Percentiles rank a stretch among this genome's conserved stretches.
These are phyloP conservation scores for Simalia tracyae DNA, from an alignment of 2,797 vertebrate species.

Conservation along the genomic window DNA sequence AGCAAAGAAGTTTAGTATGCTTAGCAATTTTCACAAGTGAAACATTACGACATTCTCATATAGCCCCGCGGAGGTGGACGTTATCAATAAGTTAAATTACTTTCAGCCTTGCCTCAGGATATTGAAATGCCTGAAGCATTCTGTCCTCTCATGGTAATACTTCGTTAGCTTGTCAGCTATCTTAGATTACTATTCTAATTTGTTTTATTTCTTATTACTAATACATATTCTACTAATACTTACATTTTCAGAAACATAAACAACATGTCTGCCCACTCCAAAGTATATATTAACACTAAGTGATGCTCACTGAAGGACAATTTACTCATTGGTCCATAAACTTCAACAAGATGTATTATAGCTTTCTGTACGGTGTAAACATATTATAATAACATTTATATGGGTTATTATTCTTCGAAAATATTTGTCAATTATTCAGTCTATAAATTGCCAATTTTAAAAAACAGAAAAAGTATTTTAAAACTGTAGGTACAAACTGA, in stretches of 20 bases:
- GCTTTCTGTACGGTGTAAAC: neutral
- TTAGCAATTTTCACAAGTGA: slow-evolving; percentile 47
- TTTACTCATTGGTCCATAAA: neutral
- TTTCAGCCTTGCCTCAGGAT: slow-evolving; percentile 72
- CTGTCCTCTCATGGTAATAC: slow-evolving; percentile 57
- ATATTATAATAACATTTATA: neutral
- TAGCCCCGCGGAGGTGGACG: slow-evolving; percentile 53
- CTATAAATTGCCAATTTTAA: neutral
- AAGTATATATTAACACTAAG: slow-evolving; percentile 22
- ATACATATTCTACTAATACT: slow-evolving; percentile 17
- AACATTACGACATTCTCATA: slow-evolving; percentile 44
- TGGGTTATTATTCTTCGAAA: neutral
- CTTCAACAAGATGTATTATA: neutral
- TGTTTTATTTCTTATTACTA: slow-evolving; percentile 7
- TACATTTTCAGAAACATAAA: neutral
- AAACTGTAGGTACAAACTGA: neutral
- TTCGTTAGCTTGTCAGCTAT: slow-evolving; percentile 47
- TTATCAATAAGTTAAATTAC: slow-evolving; percentile 74
- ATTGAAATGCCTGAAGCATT: slow-evolving; percentile 71
- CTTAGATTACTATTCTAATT: slow-evolving; percentile 42
- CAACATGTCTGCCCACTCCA: neutral
- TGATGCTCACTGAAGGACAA: neutral
- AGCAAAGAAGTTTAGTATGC: slow-evolving; percentile 39
- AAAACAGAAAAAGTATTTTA: neutral
- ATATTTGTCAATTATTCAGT: neutral